Conservation (phyloP, 35 echinoderm and acorn worm genomes). For the Stichopus chloronotus region DNA sequence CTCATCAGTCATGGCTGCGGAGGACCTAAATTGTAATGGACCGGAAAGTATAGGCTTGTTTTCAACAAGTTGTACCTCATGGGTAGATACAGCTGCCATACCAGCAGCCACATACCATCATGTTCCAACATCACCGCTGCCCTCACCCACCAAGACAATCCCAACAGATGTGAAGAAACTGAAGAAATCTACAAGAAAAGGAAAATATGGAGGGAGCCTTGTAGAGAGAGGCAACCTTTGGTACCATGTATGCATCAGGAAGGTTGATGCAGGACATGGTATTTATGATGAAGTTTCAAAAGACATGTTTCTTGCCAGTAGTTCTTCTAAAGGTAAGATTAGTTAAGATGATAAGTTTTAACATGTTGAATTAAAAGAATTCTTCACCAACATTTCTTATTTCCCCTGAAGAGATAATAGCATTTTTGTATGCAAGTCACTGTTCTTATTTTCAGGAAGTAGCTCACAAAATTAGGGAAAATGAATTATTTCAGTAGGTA, state of each 20-base stretch:
- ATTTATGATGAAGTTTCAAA: constrained; percentile 51
- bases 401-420: background rate
- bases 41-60: background rate
- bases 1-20: background rate
- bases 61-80: background rate
- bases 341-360: background rate
- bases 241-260: constrained; percentile 10
- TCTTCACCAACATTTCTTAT: background rate
- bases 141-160: constrained; percentile 26
- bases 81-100: constrained; percentile 35
- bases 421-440: background rate
- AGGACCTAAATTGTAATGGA: constrained; percentile 10
- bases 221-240: background rate
- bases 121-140: background rate
- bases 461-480: too few relatives aligned
- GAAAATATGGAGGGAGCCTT: background rate
- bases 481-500: too few relatives aligned
- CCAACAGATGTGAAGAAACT: constrained; percentile 19
- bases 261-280: background rate
- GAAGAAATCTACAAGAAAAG: constrained; percentile 49
- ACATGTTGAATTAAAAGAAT: background rate
- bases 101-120: background rate
- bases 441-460: too few relatives aligned
- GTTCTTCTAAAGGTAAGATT: constrained; percentile 3
- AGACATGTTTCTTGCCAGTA: background rate